Evolutionary conservation across 2,888 invertebrate species (phyloP), one percentile per base, ranked within the genome.

Genomic region (Ophion ellenae): DNA sequence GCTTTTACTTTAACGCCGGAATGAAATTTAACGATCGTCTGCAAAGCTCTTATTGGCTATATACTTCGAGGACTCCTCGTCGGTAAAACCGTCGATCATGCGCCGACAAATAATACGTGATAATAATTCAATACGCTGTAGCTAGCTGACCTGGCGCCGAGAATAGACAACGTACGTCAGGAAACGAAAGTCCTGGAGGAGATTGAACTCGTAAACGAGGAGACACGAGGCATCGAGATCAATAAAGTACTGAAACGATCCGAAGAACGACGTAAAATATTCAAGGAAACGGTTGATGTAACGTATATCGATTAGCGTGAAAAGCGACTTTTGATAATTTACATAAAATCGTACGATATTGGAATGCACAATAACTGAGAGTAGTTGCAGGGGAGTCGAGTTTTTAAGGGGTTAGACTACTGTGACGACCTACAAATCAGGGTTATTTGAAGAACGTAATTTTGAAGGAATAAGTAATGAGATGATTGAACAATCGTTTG

Each of bases 231-330:
- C 20, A 67, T n/a, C 9, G 75, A 74, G 69, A 79, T 70, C 61
- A 74, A 79, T 64, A 66, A 64, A 74, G 57, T 64, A 79, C 36
- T 59, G 57, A 82, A 79, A 71, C 75, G 84, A 70, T 88, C 86
- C 70, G 59, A 64, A 17, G 86, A 87, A 64, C 85, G 88, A 20
- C 66, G 87, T 2, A 59, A 70, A 57, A 84, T 57, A 66, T 81
- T 88, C 77, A 78, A 71, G 20, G 77, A 83, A 66, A 73, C 78
- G 32, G 66, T 83, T 71, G 82, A 89, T 83, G 89, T 89, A 88
- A 32, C 67, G 76, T 80, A 78, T 76, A 82, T 85, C 53, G 74
- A 73, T 74, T 64, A 57, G 14, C 28, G n/a, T 17, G 77, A 69
- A 70, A 28, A 36, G 17, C 45, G 64, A 47, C 57, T 63, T 75